Base-by-base conservation (phyloP, 2,888 invertebrate genomes). In the Lasioglossum pauxillum region DNA sequence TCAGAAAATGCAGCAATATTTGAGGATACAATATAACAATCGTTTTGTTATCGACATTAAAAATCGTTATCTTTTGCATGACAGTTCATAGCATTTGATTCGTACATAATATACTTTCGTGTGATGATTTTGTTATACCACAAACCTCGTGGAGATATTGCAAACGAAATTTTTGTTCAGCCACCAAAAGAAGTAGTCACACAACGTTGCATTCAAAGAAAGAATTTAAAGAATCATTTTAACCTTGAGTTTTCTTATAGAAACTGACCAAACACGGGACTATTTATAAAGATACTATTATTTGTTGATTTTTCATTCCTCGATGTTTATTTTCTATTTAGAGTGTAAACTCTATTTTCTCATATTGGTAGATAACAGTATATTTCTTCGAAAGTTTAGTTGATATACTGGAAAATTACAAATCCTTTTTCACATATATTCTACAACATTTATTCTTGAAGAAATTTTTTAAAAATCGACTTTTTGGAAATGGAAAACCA, bases 31-130 rank as follows among this genome's bases (percentile, higher is more conserved):
- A 64, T 10, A 23, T 14, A 77, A 64, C 19, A 77, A 83, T 73
- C 23, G n/a, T 27, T 7, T 19, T 53, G 80, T 89, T 89, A 86
- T 89, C 88, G 88, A 84, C 75, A 73, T 35, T 64, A 60, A 75
- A 60, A 80, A 81, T 77, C 79, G 79, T 89, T 88, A 89, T 88
- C 84, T 53, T 71, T 78, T 23, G 41, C 71, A n/a, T 80, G 69
- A 78, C 75, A 53, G 73, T 57, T 49, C 38, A 75, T 83, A 86
- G 82, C 76, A 88, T 60, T 73, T 67, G 81, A 83, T 73, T 73
- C 46, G 57, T 44, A 75, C 46, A 46, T 44, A 64, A 35, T 35
- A 80, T 71, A 84, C 41, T 69, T 84, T 35, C 16, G 67, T 35
- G 67, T 8, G 35, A 35, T 35, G 19, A 16, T 35, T 35, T 67